These are phyloP conservation scores for Gnathonemus longibarbis DNA, from an alignment of 2,113 vertebrate genomes.

Conservation along the genomic window DNA sequence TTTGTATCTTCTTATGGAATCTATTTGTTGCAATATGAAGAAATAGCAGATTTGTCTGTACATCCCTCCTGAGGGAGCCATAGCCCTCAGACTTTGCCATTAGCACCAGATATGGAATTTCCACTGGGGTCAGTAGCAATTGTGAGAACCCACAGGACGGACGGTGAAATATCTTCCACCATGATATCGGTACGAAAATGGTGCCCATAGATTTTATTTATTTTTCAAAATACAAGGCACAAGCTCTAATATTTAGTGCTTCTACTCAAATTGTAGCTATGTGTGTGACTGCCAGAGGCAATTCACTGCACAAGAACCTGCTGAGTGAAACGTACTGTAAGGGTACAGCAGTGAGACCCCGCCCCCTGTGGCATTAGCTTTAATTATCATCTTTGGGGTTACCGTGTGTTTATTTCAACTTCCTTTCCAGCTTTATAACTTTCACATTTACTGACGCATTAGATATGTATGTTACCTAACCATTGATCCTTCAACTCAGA, in stretches of 20 bases:
- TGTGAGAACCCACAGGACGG: not conserved
- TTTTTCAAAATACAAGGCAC: not conserved
- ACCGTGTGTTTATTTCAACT: not conserved
- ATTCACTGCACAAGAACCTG: not conserved
- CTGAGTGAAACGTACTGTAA: not conserved
- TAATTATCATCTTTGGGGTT: not conserved
- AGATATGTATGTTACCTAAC: not conserved
- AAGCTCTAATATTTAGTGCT: not conserved
- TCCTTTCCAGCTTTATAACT: not conserved
- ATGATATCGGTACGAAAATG: not conserved
- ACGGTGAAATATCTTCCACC: conserved; percentile 1
- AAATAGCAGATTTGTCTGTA: conserved; percentile 9
- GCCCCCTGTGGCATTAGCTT: not conserved
- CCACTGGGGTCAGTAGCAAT: conserved; percentile 19
- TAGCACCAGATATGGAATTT: conserved; percentile 19
- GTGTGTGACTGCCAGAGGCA: not conserved
- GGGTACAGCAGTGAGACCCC: not conserved
- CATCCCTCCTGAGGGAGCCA: not conserved
- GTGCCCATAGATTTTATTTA: not conserved
- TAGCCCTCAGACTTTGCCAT: conserved; percentile 18
- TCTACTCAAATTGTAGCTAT: not conserved
- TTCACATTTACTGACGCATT: not conserved
- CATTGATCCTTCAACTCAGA: not conserved
- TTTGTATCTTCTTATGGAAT: conserved; percentile 14
- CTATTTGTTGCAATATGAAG: conserved; percentile 4